A percentile compares a stretch with the other conserved stretches of the same genome.
Evolutionary conservation across 2,797 vertebrate genomes (phyloP).

Genomic region (Darevskia nairensis): DNA sequence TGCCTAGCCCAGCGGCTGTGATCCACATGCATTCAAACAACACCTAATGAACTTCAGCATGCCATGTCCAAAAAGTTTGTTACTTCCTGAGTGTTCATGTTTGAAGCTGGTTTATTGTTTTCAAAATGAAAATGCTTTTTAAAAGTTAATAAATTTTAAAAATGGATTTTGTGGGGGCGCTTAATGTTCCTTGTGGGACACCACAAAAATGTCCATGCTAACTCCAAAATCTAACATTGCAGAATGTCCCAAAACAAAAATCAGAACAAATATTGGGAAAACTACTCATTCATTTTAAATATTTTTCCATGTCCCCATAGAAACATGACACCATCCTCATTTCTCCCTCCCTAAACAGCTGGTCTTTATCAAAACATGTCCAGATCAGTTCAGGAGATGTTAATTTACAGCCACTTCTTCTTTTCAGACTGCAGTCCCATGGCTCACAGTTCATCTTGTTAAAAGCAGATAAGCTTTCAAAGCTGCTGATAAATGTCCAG

Average conservation of each 20-base stretch:
- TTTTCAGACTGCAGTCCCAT: constrained; percentile 43
- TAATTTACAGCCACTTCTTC: constrained; percentile 33
- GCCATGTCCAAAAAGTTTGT: neutral
- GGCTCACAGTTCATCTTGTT: constrained; percentile 9
- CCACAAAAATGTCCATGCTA: constrained; percentile 12
- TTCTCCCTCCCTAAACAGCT: constrained; percentile 42
- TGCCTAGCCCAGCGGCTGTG: neutral
- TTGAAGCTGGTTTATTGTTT: neutral
- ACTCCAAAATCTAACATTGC: neutral
- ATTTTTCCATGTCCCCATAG: constrained; percentile 42
- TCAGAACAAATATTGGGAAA: constrained; percentile 29
- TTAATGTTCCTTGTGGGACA: constrained; percentile 8
- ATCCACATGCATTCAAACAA: neutral
- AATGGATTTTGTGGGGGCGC: neutral
- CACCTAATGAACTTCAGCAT: neutral
- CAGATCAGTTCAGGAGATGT: constrained; percentile 27
- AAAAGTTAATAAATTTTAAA: neutral
- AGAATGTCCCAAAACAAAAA: constrained; percentile 43
- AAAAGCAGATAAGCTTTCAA: constrained; percentile 41
- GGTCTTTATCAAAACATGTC: constrained; percentile 28
- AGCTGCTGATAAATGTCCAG: constrained; percentile 36
- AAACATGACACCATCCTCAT: constrained; percentile 47
- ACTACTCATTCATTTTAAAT: constrained; percentile 31
- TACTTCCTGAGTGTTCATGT: neutral
- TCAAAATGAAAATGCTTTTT: neutral